Evolutionary conservation across 35 echinoderm and acorn worm genomes (phyloP), one percentile per base, ranked within the genome.

Genomic region (Apostichopus parvimensis): DNA sequence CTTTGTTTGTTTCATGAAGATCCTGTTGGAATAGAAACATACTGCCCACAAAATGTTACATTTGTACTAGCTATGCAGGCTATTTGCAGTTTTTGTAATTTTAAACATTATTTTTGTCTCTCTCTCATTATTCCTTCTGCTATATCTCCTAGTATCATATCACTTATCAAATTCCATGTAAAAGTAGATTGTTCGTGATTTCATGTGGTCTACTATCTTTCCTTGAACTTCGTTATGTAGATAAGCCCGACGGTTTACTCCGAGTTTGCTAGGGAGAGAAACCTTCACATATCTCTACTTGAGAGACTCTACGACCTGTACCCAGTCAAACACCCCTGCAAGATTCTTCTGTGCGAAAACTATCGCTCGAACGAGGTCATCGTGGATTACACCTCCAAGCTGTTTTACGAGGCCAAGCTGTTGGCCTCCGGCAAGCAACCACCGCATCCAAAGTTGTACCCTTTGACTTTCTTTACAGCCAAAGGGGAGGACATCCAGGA

Each of bases 271-370:
- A 77, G 89, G 22, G 95, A 99, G 20, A 87, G 95, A 5, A 93
- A 94, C 57, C 94, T 99, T 25, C 97, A 99, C 93, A 93, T 99
- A 60, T 99, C 97, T 11, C 91, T 99, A 24, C 82, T 99, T 11
- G 97, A 99, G 73, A 89, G 97, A 23, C 91, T 99, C 13, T 96
- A 96, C 54, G 97, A 99, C 82, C 62, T 94, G 7, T 99, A 99
- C 64, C 97, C 97, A 0, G 60, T 91, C 26, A 88, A 93, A 76
- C 97, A 99, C 55, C 93, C 95, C 5, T 99, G 97, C 76, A 99
- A 98, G 95, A 99, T 99, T 66, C 93, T 99, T 4, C 95, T 99
- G 10, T 99, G 97, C 71, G 97, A 96, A 28, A 99, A 99, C 91
- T 99, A 99, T 90, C 95, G 97, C 61, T 99, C 97, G 20, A 87